Conservation (phyloP, 2,888 invertebrate genomes). For the Tridacna gigas region DNA sequence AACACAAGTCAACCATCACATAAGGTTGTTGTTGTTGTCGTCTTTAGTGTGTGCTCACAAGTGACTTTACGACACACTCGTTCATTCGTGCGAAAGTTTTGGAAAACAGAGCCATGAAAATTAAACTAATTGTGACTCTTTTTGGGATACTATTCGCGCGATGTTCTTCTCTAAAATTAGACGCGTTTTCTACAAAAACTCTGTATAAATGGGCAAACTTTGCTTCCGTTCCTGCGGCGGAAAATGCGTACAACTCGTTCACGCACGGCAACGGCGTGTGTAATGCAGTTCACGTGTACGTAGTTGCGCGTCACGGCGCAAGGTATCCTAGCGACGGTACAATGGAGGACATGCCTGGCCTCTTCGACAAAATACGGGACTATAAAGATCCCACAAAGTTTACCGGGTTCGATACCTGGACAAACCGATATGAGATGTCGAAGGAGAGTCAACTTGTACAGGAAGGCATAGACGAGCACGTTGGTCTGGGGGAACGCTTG, state of each 20-base stretch:
- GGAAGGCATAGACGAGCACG: conserved; percentile 43
- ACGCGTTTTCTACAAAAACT: conserved; percentile 55
- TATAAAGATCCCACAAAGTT: conserved; percentile 22
- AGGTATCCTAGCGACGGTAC: conserved; percentile 40
- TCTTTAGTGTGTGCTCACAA: no score
- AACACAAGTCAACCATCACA: no score
- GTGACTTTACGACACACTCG: no score
- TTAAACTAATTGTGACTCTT: neutral
- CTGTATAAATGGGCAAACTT: conserved; percentile 45
- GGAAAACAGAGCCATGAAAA: no score
- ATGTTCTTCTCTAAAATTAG: conserved; percentile 24
- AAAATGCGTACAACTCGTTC: neutral
- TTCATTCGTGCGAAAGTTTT: no score
- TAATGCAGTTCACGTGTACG: conserved; percentile 48
- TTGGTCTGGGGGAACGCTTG: conserved; percentile 37
- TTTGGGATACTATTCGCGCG: neutral
- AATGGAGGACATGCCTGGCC: conserved; percentile 40
- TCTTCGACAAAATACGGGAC: conserved; percentile 33
- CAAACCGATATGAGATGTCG: conserved; percentile 27
- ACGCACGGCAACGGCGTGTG: conserved; percentile 12
- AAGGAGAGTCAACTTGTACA: conserved; percentile 38
- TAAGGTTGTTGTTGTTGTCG: no score
- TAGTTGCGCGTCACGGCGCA: conserved; percentile 50
- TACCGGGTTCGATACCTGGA: conserved; percentile 43
- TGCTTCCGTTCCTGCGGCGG: neutral